phyloP scores from a whole-genome alignment of 2,113 vertebrate genomes.

The Pholis gunnellus region DNA sequence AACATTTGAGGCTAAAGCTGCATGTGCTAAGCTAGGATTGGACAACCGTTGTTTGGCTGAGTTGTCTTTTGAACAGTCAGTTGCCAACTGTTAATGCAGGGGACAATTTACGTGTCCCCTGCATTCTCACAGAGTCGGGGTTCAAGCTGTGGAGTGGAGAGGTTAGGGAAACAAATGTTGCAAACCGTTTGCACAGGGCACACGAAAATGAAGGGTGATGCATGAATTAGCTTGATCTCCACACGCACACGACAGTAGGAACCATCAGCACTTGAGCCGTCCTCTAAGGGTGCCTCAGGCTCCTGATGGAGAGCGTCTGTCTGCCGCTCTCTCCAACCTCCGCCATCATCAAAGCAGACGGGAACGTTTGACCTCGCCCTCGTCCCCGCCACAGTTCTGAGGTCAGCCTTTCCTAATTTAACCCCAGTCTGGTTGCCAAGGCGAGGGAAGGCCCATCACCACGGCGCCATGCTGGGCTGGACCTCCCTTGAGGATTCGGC shows the following conservation, averaged over 20 bases:
- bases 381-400: slow-evolving; percentile 69
- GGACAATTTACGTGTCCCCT: not conserved
- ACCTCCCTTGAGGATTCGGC: slow-evolving; percentile 68
- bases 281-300: not conserved
- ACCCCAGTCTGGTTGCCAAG: slow-evolving; percentile 63
- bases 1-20: not conserved
- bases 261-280: not conserved
- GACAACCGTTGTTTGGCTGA: not conserved
- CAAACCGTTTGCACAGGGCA: not conserved
- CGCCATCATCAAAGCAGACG: slow-evolving; percentile 75
- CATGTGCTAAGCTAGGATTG: not conserved
- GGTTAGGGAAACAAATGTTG: not conserved
- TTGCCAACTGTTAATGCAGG: not conserved
- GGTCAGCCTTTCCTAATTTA: slow-evolving; percentile 80
- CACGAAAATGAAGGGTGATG: not conserved
- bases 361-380: slow-evolving; percentile 77
- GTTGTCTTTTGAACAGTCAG: not conserved
- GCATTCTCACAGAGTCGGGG: not conserved
- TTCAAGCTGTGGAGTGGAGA: not conserved
- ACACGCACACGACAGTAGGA: not conserved
- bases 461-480: slow-evolving; percentile 67
- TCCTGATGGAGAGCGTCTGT: slow-evolving; percentile 46
- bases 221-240: not conserved
- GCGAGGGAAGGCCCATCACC: slow-evolving; percentile 54
- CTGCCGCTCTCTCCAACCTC: slow-evolving; percentile 50